Evolutionary conservation across 2,797 vertebrate genomes (phyloP), one percentile per base, ranked within the genome.

Genomic region (Helarctos malayanus): DNA sequence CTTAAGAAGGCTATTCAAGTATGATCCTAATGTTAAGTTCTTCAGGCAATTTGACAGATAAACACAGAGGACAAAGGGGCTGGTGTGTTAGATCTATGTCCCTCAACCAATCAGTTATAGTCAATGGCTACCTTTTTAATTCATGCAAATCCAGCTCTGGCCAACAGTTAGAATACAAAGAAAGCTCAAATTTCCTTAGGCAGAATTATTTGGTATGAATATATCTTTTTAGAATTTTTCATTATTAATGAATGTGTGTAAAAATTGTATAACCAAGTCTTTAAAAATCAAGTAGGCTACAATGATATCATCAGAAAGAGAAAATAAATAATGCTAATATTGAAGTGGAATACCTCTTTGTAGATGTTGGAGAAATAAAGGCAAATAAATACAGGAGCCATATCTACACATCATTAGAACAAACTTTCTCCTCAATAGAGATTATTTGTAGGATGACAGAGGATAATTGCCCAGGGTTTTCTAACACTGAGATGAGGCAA

Each of bases 271-370:
- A 95, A 12, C 27, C 21, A 90, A 61, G 32, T 82, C 41, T 69
- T 95, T 57, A 75, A 91, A 47, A 96, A 97, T 78, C 29, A 80
- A 92, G 23, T 19, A 38, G 49, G 29, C 47, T 45, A 69, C 35
- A 65, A 2, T 71, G 56, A 69, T 32, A 81, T 25, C 45, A 92
- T 88, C 59, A 78, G n/a, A 18, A 81, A 87, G 12, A 91, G 32
- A 95, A 88, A 93, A 80, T 61, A 86, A 69, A 56, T 73, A 87
- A 68, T 59, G 25, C 76, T 83, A 78, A 81, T 75, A 27, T 49
- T 45, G 29, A 93, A 25, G 56, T 25, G 79, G 85, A 45, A 89
- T 68, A 61, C 15, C 19, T 89, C 11, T 85, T 54, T 86, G 7
- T 41, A n/a, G 52, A 49, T 93, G 25, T 76, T 82, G 54, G 32